Percentiles rank a stretch among this genome's conserved stretches.
phyloP scores from a whole-genome alignment of 2,113 vertebrate genomes.

The Apteryx owenii region DNA sequence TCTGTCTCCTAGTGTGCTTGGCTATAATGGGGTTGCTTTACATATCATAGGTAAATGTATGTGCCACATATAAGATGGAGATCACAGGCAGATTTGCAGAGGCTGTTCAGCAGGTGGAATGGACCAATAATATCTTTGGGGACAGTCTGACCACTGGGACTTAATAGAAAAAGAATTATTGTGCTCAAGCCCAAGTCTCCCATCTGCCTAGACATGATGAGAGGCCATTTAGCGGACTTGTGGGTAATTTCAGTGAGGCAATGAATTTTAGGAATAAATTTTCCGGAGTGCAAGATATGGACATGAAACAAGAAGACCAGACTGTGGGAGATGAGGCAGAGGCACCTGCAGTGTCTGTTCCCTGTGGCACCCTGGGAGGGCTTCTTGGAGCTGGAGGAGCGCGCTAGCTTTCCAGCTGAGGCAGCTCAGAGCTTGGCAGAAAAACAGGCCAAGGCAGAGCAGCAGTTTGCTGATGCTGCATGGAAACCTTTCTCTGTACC shows the following conservation, averaged over 20 bases:
- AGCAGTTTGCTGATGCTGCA: background rate
- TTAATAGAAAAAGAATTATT: background rate
- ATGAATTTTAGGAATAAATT: too few relatives aligned
- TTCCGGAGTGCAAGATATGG: too few relatives aligned
- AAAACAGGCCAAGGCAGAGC: too few relatives aligned
- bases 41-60: background rate
- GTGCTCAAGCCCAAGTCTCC: background rate
- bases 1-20: background rate
- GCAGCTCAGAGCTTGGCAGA: too few relatives aligned
- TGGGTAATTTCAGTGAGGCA: background rate
- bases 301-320: too few relatives aligned
- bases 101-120: background rate
- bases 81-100: background rate
- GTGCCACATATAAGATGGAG: background rate
- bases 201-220: background rate
- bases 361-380: background rate
- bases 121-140: background rate
- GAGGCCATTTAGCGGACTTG: background rate
- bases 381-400: too few relatives aligned
- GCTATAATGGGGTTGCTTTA: background rate
- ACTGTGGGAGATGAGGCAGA: background rate
- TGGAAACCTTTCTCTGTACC: background rate
- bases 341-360: background rate
- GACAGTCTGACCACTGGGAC: background rate
- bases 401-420: too few relatives aligned